Evolutionary conservation across 37 sponge, comb jelly and placozoan species (phyloP), one percentile per base, ranked within the genome.

Genomic region (Geodia barretti): DNA sequence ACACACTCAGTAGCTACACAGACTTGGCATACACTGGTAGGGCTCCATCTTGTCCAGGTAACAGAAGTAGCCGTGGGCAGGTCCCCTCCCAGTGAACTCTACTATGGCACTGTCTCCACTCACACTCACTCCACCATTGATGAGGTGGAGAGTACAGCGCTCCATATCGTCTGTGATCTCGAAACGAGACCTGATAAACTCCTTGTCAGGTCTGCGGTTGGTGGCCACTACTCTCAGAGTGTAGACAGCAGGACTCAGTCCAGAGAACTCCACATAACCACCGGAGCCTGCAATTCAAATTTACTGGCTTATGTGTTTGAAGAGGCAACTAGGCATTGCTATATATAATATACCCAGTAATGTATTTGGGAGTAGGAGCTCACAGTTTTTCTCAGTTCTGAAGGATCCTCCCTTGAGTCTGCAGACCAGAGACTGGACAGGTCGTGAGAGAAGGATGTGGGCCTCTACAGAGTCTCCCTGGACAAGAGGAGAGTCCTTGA

Each of bases 81-180:
- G 73, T 40, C 73, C 73, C 14, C 39, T 29, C 2, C 43, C 43
- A 4, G 73, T 43, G 41, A 72, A 72, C 73, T 72, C 73, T n/a
- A 72, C 73, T 3, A 43, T 72, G 21, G 30, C 42, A 23, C 23
- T 38, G 2, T 29, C 73, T 28, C 42, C 73, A 2, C 42, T n/a
- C 24, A 72, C 30, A 21, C 26, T 41, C 1, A 72, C 42, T 3
- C 73, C 73, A 21, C 17, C 73, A 39, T 72, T 72, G 3, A 72
- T 72, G 28, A 72, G 41, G 73, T 72, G 73, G 73, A 43, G 39
- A 43, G 73, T 72, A 43, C 73, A 72, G 42, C 9, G 41, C 43
- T 23, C 23, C 3, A n/a, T 24, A 37, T 72, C 73, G 9, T 23
- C 23, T 33, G 40, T 23, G 41, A 72, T 72, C 73, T 72, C 73